phyloP scores from a whole-genome alignment of 2,797 vertebrate genomes.

The Distichodus sexfasciatus region DNA sequence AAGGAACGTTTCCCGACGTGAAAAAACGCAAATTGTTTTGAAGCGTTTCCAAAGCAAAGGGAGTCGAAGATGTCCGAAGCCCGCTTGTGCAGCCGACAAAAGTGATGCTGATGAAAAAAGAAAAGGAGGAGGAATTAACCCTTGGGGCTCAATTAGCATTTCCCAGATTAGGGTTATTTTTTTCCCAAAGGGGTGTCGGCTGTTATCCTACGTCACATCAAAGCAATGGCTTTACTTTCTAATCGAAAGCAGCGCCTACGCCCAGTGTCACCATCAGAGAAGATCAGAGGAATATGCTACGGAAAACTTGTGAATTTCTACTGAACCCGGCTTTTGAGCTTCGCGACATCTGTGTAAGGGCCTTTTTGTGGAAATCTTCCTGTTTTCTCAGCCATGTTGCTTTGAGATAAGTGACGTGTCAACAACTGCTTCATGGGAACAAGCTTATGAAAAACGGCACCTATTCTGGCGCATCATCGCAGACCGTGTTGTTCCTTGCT shows the following conservation, averaged over 20 bases:
- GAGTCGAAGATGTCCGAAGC: slow-evolving; percentile 47
- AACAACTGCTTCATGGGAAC: slow-evolving; percentile 9
- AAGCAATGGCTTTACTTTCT: slow-evolving; percentile 61
- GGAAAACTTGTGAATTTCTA: too few relatives aligned
- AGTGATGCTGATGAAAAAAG: slow-evolving; percentile 57
- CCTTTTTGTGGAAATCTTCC: neutral
- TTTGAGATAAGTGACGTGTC: slow-evolving; percentile 14
- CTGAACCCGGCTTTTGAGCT: too few relatives aligned
- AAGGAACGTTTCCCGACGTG: slow-evolving; percentile 54
- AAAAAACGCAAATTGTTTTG: slow-evolving; percentile 59
- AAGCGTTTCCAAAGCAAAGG: slow-evolving; percentile 45
- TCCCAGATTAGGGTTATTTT: slow-evolving; percentile 71
- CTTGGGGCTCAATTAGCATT: slow-evolving; percentile 74
- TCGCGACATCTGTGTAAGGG: too few relatives aligned
- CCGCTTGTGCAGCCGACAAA: slow-evolving; percentile 62
- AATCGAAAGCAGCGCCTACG: slow-evolving; percentile 58
- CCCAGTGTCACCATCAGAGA: slow-evolving; percentile 52
- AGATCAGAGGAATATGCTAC: slow-evolving; percentile 21
- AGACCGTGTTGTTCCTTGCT: neutral
- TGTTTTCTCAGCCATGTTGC: neutral
- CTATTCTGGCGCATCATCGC: slow-evolving; percentile 12
- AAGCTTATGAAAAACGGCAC: neutral
- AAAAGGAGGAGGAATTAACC: slow-evolving; percentile 70
- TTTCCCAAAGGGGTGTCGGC: slow-evolving; percentile 62
- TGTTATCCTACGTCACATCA: slow-evolving; percentile 66